These are phyloP conservation scores for Macroteleia sp. DNA, from an alignment of 2,888 invertebrate genomes.

Conservation along the genomic window DNA sequence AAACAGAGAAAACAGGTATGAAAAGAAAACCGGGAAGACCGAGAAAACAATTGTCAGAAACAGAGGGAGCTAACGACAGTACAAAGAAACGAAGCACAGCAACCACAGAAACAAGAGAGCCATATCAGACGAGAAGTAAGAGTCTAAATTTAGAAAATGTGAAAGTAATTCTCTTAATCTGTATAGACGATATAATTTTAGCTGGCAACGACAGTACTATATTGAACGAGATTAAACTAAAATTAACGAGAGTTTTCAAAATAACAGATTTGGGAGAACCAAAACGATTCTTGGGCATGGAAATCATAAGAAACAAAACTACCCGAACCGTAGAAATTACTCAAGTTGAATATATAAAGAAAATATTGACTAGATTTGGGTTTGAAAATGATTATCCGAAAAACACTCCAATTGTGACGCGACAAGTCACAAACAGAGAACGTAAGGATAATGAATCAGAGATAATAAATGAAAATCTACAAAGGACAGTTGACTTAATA, in stretches of 20 bases:
- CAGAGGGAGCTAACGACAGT: too few relatives aligned
- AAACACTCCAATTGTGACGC: background rate
- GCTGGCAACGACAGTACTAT: background rate
- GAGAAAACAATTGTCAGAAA: too few relatives aligned
- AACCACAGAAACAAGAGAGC: too few relatives aligned
- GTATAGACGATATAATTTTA: background rate
- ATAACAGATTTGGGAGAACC: background rate
- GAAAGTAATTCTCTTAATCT: background rate
- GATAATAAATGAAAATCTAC: too few relatives aligned
- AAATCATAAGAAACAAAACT: background rate
- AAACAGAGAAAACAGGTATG: too few relatives aligned
- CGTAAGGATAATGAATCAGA: background rate
- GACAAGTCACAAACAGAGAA: background rate
- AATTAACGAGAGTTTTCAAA: background rate
- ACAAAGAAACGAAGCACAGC: too few relatives aligned
- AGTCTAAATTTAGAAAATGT: too few relatives aligned
- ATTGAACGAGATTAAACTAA: background rate
- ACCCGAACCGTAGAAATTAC: background rate
- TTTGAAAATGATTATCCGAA: background rate
- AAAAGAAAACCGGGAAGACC: too few relatives aligned
- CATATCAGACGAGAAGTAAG: too few relatives aligned
- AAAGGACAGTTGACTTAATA: too few relatives aligned
- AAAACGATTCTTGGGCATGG: background rate
- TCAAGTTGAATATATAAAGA: background rate
- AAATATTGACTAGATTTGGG: background rate